Conservation (phyloP, 2,113 vertebrate species). For the Coturnix japonica region DNA sequence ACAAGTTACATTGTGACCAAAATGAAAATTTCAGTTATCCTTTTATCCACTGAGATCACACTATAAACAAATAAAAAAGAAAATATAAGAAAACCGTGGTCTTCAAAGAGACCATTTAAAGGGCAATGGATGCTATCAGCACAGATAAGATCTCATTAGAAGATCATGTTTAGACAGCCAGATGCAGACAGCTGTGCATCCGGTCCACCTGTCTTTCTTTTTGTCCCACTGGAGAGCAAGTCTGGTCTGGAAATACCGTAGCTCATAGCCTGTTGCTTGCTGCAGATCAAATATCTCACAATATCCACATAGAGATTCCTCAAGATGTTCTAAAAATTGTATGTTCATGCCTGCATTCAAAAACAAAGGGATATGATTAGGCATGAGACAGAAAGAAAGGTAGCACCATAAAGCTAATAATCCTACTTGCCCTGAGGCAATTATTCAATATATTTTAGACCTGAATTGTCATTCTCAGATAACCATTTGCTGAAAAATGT, state of each 20-base stretch:
- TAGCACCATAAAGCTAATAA: neutral
- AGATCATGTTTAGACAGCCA: neutral
- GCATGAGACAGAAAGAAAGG: neutral
- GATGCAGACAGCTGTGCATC: neutral
- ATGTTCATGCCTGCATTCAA: neutral
- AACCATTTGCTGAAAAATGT: neutral
- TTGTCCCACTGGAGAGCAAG: neutral
- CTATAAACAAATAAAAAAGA: neutral
- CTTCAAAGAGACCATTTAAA: neutral
- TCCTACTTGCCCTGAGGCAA: neutral
- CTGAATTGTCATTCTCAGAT: neutral
- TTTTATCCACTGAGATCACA: neutral
- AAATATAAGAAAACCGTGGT: neutral
- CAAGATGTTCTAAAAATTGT: neutral
- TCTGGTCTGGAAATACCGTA: neutral
- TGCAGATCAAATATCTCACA: neutral
- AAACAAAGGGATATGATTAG: neutral
- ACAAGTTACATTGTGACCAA: neutral
- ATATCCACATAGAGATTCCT: neutral
- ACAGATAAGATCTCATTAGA: neutral
- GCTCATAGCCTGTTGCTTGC: neutral
- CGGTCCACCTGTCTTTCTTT: rapidly evolving
- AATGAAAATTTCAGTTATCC: neutral
- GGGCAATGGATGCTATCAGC: neutral
- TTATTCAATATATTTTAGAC: neutral